These are phyloP conservation scores for Nysson spinosus DNA, from an alignment of 2,888 invertebrate genomes.

Conservation along the genomic window DNA sequence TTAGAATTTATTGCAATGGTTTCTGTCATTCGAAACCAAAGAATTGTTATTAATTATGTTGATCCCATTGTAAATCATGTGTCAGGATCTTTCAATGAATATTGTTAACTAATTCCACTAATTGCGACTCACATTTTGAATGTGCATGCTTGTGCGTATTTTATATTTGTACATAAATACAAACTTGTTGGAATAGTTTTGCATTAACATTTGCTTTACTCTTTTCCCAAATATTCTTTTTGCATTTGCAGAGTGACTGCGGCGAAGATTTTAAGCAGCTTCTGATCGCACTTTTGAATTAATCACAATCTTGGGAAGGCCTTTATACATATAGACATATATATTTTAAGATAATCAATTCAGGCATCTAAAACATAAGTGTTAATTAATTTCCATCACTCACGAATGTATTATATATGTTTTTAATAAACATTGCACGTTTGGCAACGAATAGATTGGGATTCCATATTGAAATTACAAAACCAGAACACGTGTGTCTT, in stretches of 20 bases:
- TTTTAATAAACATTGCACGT: constrained; percentile 51
- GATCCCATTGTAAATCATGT: constrained; percentile 1
- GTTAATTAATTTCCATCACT: constrained; percentile 49
- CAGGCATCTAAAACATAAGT: constrained; percentile 37
- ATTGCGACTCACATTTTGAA: constrained; percentile 21
- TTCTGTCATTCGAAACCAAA: too few relatives aligned
- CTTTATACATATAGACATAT: constrained; percentile 3
- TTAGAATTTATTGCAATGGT: too few relatives aligned
- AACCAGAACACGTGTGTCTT: constrained; percentile 32
- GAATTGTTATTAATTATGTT: constrained; percentile 15
- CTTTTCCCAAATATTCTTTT: constrained; percentile 51
- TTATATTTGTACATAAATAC: constrained; percentile 22
- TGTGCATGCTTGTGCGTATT: constrained; percentile 29
- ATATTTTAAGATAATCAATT: constrained; percentile 32
- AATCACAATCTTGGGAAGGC: constrained; percentile 54
- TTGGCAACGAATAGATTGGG: constrained; percentile 7
- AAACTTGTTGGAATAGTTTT: constrained; percentile 12
- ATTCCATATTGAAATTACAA: constrained; percentile 11
- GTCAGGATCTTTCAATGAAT: constrained; percentile 8
- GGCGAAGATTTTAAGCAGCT: constrained; percentile 74
- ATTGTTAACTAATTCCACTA: constrained; percentile 28
- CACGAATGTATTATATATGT: constrained; percentile 41
- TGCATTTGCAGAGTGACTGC: constrained; percentile 76
- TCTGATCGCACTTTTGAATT: constrained; percentile 73
- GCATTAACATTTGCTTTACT: constrained; percentile 41